Base-by-base conservation (phyloP, 2,797 vertebrate genomes). In the Cyclura pinguis region DNA sequence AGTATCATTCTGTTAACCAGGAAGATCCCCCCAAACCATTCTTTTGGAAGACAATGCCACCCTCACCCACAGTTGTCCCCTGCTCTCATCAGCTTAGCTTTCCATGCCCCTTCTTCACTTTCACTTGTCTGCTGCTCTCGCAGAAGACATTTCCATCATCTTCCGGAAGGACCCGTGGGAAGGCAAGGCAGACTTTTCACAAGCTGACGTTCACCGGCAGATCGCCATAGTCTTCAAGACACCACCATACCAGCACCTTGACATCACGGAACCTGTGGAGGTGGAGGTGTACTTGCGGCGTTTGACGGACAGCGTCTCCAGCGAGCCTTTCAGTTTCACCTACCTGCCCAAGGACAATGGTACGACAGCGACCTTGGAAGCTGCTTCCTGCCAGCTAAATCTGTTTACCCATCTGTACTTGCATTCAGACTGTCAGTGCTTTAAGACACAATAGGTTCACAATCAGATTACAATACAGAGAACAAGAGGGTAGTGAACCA, bases 201-300 rank as follows among this genome's bases (percentile, higher is more conserved):
- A 99, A 95, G 98, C 98, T 0, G 99, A 99, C 0, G 98, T 99
- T 47, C 99, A 99, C 94, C 97, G 98, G 29, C 99, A 99, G 97
- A 98, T 99, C 0, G 98, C 98, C 93, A 98, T 99, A 0, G 98
- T 99, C 76, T 98, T 99, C 92, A 98, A 98, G 96, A 98, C 98
- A 0, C 98, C 98, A 0, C 98, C 98, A 0, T 99, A 98, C 80
- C 97, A 97, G 94, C 98, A 99, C 94, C 98, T 98, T 94, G 97
- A 98, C 93, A 96, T 99, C 78, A 77, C 29, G 0, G 98, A 98
- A 74, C 98, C 98, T 0, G 97, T 98, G 1, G 97, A 98, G 0
- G 98, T 99, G 64, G 97, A 93, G 0, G 97, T 99, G 0, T 94
- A 94, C 89, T 97, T 99, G 55, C 98, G 98, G 5, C 97, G 98